These are phyloP conservation scores for Potamilus streckersoni DNA, from an alignment of 1,140 invertebrate species.

Conservation along the genomic window DNA sequence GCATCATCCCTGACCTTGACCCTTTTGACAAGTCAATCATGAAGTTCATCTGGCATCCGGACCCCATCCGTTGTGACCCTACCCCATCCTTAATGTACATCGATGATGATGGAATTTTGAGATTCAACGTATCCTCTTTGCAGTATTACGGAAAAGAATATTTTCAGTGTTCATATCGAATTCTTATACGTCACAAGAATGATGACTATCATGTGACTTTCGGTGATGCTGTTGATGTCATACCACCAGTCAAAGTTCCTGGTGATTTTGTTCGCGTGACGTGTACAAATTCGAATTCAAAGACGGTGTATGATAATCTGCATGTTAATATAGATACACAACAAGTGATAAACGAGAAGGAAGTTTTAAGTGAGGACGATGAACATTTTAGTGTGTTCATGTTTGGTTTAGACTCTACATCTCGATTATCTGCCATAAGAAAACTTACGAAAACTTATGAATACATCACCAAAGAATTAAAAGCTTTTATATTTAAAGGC, in stretches of 20 bases:
- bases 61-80: slow-evolving; percentile 73
- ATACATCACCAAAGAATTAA: slow-evolving; percentile 68
- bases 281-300: slow-evolving; percentile 58
- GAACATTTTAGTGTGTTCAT: slow-evolving; percentile 74
- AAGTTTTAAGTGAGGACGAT: neutral
- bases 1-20: slow-evolving; percentile 82
- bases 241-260: slow-evolving; percentile 51
- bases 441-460: slow-evolving; percentile 81
- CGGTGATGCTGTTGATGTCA: slow-evolving; percentile 49
- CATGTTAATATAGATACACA: slow-evolving; percentile 30
- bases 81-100: slow-evolving; percentile 65
- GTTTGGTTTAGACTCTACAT: slow-evolving; percentile 86
- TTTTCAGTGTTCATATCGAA: slow-evolving; percentile 50
- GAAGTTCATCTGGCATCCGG: slow-evolving; percentile 72
- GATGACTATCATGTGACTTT: slow-evolving; percentile 48
- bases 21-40: slow-evolving; percentile 78
- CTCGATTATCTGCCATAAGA: slow-evolving; percentile 84
- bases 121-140: slow-evolving; percentile 48
- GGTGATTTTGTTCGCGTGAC: slow-evolving; percentile 66
- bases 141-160: slow-evolving; percentile 44
- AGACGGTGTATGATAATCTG: slow-evolving; percentile 29
- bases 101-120: slow-evolving; percentile 46
- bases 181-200: slow-evolving; percentile 4
- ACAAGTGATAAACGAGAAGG: neutral
- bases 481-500: slow-evolving; percentile 55